Base-by-base conservation (phyloP, 2,797 vertebrate genomes). In the Zalophus californianus region DNA sequence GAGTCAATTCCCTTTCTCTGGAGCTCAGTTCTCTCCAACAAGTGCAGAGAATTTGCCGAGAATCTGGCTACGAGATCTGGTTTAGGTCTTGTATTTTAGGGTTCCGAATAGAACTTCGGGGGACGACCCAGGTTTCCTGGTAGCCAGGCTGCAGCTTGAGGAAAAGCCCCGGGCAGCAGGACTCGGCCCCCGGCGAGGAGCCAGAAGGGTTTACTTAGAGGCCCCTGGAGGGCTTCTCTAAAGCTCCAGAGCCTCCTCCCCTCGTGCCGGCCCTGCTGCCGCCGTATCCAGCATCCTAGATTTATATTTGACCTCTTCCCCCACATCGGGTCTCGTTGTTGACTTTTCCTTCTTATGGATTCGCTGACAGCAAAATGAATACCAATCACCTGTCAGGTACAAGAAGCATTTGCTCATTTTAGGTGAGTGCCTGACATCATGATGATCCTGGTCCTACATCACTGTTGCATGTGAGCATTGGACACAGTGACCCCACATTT, bases 251-350 rank as follows among this genome's bases (percentile, higher is more conserved):
- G 50, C 15, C 27, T 27, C 27, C 41, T 50, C 10, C 5, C 25
- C n/a, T 23, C 18, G 2, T 8, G n/a, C 2, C 20, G 16, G 16
- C 21, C 72, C 12, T 15, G 23, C 4, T 6, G 80, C 25, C 1
- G 41, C 35, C 20, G 48, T 32, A 38, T 29, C 58, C 0, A 0
- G 21, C 14, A n/a, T 18, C 35, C 32, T 27, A 0, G 0, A n/a
- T 32, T 44, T 23, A 35, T 27, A 3, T 23, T 23, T n/a, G 41
- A 15, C 44, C 23, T 32, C 21, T 15, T 62, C 18, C 11, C 44
- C 25, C 38, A 11, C 1, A 1, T 20, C 41, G 48, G 58, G 18
- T 38, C 66, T 60, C 12, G 0, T 32, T 7, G 50, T 32, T 87
- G 38, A 27, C 41, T 38, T 29, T 86, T 70, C 32, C 41, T 52